phyloP scores from a whole-genome alignment of 2,797 vertebrate species.

The Chelidonichthys spinosus region DNA sequence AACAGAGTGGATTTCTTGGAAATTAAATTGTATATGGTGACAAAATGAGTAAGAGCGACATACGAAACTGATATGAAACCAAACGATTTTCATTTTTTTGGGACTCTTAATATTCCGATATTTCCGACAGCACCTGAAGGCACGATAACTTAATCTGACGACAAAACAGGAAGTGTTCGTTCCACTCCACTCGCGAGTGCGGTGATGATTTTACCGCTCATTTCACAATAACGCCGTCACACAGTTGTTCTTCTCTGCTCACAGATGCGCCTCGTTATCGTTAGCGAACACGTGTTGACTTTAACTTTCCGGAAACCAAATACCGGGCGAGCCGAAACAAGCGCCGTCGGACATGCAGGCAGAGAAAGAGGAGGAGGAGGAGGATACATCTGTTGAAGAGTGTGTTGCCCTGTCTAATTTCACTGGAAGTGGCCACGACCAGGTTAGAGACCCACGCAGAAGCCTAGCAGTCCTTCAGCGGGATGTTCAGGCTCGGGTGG shows the following conservation, averaged over 20 bases:
- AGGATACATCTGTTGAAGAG: slow-evolving; percentile 51
- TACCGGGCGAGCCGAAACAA: not conserved
- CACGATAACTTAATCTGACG: slow-evolving; percentile 35
- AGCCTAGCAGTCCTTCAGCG: too few species aligned
- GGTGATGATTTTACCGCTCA: not conserved
- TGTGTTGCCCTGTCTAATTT: slow-evolving; percentile 70
- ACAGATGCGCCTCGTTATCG: too few species aligned
- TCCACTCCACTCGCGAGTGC: not conserved
- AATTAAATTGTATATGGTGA: not conserved
- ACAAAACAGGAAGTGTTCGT: slow-evolving; percentile 57
- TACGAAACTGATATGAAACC: not conserved
- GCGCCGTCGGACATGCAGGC: slow-evolving; percentile 47
- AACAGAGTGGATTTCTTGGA: not conserved
- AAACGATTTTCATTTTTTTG: not conserved
- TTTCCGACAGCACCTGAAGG: slow-evolving; percentile 45
- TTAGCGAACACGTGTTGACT: rapidly evolving
- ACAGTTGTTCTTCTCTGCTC: not conserved
- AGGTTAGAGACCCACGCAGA: slow-evolving; percentile 61
- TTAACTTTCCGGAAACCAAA: not conserved
- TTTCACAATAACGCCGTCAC: not conserved
- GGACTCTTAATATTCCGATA: not conserved
- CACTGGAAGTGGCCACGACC: slow-evolving; percentile 66
- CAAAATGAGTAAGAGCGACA: not conserved
- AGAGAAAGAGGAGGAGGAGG: slow-evolving; percentile 42
- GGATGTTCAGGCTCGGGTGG: rapidly evolving